Conservation (phyloP, 2,797 vertebrate genomes). For the Thamnophis elegans region DNA sequence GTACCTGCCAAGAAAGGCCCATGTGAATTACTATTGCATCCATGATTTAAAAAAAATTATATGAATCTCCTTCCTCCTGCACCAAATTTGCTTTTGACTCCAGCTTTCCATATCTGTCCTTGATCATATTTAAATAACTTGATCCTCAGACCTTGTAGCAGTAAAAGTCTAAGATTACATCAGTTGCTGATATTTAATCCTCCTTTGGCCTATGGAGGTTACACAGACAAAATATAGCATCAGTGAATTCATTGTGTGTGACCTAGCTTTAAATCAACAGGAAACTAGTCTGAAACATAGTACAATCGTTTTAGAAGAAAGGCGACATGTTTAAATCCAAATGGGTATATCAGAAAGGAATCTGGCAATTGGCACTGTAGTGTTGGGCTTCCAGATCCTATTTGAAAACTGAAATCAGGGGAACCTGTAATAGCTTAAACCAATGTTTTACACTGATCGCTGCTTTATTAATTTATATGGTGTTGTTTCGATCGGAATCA, state of each 20-base stretch:
- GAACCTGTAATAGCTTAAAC: not conserved
- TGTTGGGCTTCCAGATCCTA: not conserved
- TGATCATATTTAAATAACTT: not conserved
- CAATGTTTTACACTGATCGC: not conserved
- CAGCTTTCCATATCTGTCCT: not conserved
- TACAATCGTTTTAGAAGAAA: not conserved
- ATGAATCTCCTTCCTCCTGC: not conserved
- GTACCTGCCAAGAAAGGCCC: not conserved
- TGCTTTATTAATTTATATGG: not conserved
- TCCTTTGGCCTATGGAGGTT: not conserved
- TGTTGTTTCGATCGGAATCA: not conserved
- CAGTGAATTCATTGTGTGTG: not conserved
- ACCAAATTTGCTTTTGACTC: not conserved
- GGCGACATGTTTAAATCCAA: not conserved
- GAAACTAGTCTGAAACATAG: not conserved
- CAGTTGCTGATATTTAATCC: not conserved
- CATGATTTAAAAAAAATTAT: not conserved
- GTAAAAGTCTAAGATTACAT: not conserved
- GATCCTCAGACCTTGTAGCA: not conserved
- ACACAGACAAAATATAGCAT: not conserved
- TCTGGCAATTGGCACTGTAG: not conserved
- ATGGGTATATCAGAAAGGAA: not conserved
- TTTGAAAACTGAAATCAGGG: not conserved
- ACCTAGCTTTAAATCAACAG: not conserved
- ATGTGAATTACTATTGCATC: not conserved